A percentile compares a stretch with the other conserved stretches of the same genome.
These are phyloP conservation scores for Cerastoderma edule DNA, from an alignment of 2,888 invertebrate genomes.

Conservation along the genomic window DNA sequence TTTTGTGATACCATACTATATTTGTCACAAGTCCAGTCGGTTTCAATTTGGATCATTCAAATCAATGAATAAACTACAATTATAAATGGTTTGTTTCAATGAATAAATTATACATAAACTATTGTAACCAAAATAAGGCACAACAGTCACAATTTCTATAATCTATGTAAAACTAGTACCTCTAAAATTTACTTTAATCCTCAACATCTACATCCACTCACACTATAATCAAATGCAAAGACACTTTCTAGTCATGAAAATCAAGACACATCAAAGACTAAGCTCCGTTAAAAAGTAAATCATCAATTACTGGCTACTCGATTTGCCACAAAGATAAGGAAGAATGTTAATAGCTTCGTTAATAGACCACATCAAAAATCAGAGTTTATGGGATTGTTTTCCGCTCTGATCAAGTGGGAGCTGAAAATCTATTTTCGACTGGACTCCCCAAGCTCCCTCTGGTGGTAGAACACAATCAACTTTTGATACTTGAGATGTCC, in stretches of 20 bases:
- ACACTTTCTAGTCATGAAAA: too few relatives aligned
- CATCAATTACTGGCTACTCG: constrained; percentile 10
- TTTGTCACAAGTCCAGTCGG: too few relatives aligned
- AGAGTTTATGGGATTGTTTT: not conserved
- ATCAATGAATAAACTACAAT: too few relatives aligned
- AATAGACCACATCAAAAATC: constrained; percentile 12
- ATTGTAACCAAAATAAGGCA: too few relatives aligned
- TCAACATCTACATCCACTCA: too few relatives aligned
- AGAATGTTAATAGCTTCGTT: constrained; percentile 27
- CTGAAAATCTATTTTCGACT: not conserved
- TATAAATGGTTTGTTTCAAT: too few relatives aligned
- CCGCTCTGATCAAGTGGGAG: not conserved
- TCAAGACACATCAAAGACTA: not conserved
- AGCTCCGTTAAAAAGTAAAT: not conserved
- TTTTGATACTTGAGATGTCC: not conserved
- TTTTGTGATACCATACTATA: too few relatives aligned
- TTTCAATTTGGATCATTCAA: too few relatives aligned
- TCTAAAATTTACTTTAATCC: too few relatives aligned
- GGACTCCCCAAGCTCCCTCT: not conserved
- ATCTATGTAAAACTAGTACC: too few relatives aligned
- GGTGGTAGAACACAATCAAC: constrained; percentile 3
- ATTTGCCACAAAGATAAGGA: constrained; percentile 28
- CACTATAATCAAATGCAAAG: too few relatives aligned
- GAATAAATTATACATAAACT: too few relatives aligned
- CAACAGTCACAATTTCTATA: not conserved